Conservation (phyloP, 2,113 vertebrate genomes). For the Cariama cristata region DNA sequence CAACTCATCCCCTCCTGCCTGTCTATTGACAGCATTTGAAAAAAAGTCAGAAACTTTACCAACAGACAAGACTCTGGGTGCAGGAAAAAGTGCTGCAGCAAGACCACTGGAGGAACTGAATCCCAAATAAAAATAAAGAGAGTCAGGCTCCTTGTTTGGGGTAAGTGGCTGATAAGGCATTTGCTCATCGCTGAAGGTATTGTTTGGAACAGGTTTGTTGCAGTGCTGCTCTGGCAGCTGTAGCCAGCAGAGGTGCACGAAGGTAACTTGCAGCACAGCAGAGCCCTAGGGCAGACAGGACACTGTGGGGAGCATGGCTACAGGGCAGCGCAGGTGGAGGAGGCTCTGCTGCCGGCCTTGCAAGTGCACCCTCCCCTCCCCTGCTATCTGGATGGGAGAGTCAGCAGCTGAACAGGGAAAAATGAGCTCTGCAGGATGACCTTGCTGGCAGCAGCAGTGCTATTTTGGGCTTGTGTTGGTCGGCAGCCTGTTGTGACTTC, state of each 20-base stretch:
- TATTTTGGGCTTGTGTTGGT: accelerated
- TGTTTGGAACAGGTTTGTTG: not conserved
- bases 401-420: not conserved
- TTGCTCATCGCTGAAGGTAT: not conserved
- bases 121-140: not conserved
- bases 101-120: not conserved
- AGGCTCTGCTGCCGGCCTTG: not conserved
- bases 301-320: not conserved
- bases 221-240: not conserved
- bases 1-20: not conserved
- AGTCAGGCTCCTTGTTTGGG: not conserved
- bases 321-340: no score
- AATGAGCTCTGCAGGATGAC: not conserved
- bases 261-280: no score
- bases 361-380: not conserved
- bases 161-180: not conserved
- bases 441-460: accelerated
- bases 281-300: accelerated
- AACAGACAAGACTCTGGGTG: not conserved
- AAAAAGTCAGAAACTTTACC: not conserved
- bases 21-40: not conserved
- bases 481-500: not conserved
- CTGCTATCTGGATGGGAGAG: not conserved
- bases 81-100: not conserved
- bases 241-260: not conserved